These are phyloP conservation scores for Nothocercus julius DNA, from an alignment of 2,113 vertebrate species.

Conservation along the genomic window DNA sequence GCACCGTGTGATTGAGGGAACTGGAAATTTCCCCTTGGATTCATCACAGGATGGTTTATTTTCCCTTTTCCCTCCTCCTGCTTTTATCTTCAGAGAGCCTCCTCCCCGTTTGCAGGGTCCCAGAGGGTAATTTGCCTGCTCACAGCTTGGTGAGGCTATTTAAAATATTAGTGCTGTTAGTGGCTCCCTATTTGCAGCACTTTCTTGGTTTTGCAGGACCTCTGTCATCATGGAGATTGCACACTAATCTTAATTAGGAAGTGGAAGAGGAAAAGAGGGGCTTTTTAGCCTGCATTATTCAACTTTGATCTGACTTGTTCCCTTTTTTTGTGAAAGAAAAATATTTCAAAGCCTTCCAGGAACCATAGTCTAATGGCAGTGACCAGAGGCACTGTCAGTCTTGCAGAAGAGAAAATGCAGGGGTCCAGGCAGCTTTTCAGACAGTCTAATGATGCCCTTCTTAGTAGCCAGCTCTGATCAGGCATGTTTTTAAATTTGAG, in stretches of 20 bases:
- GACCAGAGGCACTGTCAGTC: slow-evolving; percentile 54
- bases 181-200: not conserved
- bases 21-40: slow-evolving; percentile 25
- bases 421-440: not conserved
- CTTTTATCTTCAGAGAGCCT: not conserved
- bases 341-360: slow-evolving; percentile 60
- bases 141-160: not conserved
- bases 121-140: slow-evolving; percentile 31
- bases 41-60: not conserved
- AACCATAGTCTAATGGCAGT: slow-evolving; percentile 52
- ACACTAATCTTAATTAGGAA: slow-evolving; percentile 70
- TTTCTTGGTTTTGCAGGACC: slow-evolving; percentile 31
- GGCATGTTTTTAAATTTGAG: not conserved
- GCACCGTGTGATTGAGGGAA: not conserved
- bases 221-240: slow-evolving; percentile 48
- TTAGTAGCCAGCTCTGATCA: not conserved
- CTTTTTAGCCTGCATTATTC: slow-evolving; percentile 53
- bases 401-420: not conserved
- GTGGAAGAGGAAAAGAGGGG: slow-evolving; percentile 55
- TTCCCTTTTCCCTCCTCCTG: not conserved
- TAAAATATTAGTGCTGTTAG: slow-evolving; percentile 50
- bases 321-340: slow-evolving; percentile 48
- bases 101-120: not conserved
- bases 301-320: slow-evolving; percentile 58
- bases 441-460: not conserved